phyloP scores from a whole-genome alignment of 2,113 vertebrate species.

The Verasper variegatus region DNA sequence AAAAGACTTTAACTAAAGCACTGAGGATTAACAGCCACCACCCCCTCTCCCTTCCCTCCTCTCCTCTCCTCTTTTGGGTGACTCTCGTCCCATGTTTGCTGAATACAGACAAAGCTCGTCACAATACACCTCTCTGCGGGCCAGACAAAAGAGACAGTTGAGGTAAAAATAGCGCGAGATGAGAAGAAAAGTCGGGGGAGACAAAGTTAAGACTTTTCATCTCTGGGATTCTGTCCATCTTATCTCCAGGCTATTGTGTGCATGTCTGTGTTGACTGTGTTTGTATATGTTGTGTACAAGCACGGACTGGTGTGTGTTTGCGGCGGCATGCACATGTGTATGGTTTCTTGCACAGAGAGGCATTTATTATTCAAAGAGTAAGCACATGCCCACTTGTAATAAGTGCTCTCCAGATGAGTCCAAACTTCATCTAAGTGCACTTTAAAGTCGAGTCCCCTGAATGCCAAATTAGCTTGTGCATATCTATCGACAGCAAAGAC shows the following conservation, averaged over 20 bases:
- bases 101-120: slow-evolving; percentile 35
- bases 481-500: slow-evolving; percentile 3
- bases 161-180: slow-evolving; percentile 36
- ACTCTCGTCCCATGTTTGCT: slow-evolving; percentile 34
- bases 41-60: not conserved
- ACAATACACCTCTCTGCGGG: slow-evolving; percentile 41
- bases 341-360: slow-evolving; percentile 10
- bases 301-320: not conserved
- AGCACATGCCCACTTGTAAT: slow-evolving; percentile 56
- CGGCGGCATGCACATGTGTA: not conserved
- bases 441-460: slow-evolving; percentile 44
- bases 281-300: slow-evolving; percentile 17
- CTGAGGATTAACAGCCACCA: slow-evolving; percentile 38
- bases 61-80: not conserved
- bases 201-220: slow-evolving; percentile 36
- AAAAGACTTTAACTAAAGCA: slow-evolving; percentile 45
- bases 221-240: slow-evolving; percentile 39
- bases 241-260: slow-evolving; percentile 8
- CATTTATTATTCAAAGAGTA: slow-evolving; percentile 58
- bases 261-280: not conserved
- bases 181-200: not conserved
- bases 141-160: slow-evolving; percentile 20
- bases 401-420: slow-evolving; percentile 59
- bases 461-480: slow-evolving; percentile 37
- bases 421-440: slow-evolving; percentile 60